A percentile compares a stretch with the other conserved stretches of the same genome.
These are phyloP conservation scores for Ennomos erosarius DNA, from an alignment of 2,888 invertebrate species.

Conservation along the genomic window DNA sequence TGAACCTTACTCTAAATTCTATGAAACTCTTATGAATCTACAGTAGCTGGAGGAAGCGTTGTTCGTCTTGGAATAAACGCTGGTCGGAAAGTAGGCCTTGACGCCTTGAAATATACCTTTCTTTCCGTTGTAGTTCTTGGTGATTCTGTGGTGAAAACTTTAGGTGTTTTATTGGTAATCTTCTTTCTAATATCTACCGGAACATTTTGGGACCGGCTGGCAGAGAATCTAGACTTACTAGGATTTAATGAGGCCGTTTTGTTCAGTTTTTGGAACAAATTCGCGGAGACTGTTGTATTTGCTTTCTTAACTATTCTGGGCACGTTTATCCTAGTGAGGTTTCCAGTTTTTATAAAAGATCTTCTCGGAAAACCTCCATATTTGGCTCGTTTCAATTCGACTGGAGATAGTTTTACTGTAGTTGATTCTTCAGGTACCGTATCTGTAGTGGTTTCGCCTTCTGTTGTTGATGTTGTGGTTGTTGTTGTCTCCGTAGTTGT, in stretches of 20 bases:
- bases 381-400: constrained; percentile 71
- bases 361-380: constrained; percentile 71
- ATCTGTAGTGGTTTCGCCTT: constrained; percentile 55
- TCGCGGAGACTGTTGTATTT: constrained; percentile 56
- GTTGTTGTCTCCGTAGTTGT: constrained; percentile 53
- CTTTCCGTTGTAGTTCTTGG: constrained; percentile 73
- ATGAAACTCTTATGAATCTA: constrained; percentile 38
- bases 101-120: constrained; percentile 69
- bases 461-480: constrained; percentile 47
- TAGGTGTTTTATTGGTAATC: constrained; percentile 54
- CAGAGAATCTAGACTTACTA: constrained; percentile 67
- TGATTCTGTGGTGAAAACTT: constrained; percentile 67
- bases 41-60: constrained; percentile 53
- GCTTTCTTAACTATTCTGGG: constrained; percentile 55
- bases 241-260: constrained; percentile 69
- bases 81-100: constrained; percentile 72
- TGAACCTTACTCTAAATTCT: constrained; percentile 40
- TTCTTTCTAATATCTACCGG: constrained; percentile 74
- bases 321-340: constrained; percentile 57
- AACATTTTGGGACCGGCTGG: constrained; percentile 71
- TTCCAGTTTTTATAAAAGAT: constrained; percentile 65
- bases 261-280: constrained; percentile 63
- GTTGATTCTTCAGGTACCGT: constrained; percentile 63
- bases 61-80: constrained; percentile 74
- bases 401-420: constrained; percentile 60